Evolutionary conservation across 1,140 invertebrate genomes (phyloP), one percentile per base, ranked within the genome.

Genomic region (Procambarus clarkii): DNA sequence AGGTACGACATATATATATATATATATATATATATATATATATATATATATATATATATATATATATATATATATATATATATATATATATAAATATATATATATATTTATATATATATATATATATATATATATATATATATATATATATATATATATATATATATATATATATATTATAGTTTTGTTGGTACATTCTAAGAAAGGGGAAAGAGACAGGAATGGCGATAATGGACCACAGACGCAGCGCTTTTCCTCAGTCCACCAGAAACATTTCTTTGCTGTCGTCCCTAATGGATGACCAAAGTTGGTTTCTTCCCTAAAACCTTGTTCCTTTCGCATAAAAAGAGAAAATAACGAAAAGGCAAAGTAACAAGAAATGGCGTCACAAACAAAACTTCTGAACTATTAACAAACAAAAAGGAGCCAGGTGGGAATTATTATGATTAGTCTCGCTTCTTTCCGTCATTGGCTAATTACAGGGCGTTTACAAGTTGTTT

Each of bases 101-200:
- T 77, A 77, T 77, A 77, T 77, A 77, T 77, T 24, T 77, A 44
- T 77, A 77, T 77, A 77, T 77, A 77, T 77, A 77, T 77, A 77
- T 77, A 77, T 77, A 77, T 77, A 77, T 77, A 77, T 77, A 77
- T 77, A 77, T 77, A 77, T 77, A 5, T 34, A 4, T 77, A 77
- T 24, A 77, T 34, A 54, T 54, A 54, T 54, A 54, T 54, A 54
- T 54, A 54, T 54, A 54, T 54, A 54, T 54, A 54, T 54, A 54
- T 54, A 5, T 3, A 54, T 54, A 5, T 5, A 3, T 54, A 5
- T 54, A 9, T 54, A 3, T 9, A 3, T 54, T 9, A 54, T 5
- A 54, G 9, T 8, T 8, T 8, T 11, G 7, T 54, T 54, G 50
- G 50, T 8, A 11, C 7, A 54, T 5, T 8, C 7, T 8, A 11